Percentiles rank a stretch among this genome's conserved stretches.
Conservation (phyloP, 2,888 invertebrate species). For the Drosophila affinis region DNA sequence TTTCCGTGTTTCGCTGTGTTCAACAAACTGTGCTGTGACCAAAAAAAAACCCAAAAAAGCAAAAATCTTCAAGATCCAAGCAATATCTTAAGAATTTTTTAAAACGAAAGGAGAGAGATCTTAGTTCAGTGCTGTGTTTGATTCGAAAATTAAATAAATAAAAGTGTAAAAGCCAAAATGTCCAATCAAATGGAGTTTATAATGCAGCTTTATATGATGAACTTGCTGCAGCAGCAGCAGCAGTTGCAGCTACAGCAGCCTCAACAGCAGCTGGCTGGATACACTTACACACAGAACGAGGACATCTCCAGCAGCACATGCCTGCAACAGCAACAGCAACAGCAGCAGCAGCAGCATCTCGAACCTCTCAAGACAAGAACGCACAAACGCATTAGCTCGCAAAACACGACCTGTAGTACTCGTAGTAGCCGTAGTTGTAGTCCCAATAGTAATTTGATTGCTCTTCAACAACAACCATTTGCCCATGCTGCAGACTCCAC, state of each 20-base stretch:
- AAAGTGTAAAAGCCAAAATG: constrained; percentile 61
- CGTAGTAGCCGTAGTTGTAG: constrained; percentile 84
- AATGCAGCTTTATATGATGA: constrained; percentile 83
- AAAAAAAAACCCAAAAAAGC: constrained; percentile 29
- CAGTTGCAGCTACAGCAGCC: constrained; percentile 59
- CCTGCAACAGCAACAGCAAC: constrained; percentile 42
- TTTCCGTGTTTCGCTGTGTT: constrained; percentile 15
- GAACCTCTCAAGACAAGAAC: constrained; percentile 69
- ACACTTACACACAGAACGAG: constrained; percentile 64
- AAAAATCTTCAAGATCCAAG: constrained; percentile 43
- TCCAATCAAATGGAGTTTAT: constrained; percentile 82
- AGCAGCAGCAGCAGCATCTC: constrained; percentile 51
- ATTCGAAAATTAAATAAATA: constrained; percentile 6
- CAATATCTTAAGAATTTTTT: constrained; percentile 34
- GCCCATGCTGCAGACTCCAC: constrained; percentile 47
- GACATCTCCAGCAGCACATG: constrained; percentile 73
- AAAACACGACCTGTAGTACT: constrained; percentile 83
- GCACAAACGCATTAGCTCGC: constrained; percentile 78
- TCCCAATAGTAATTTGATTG: constrained; percentile 83
- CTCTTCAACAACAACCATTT: constrained; percentile 53
- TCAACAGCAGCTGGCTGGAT: constrained; percentile 42
- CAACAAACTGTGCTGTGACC: constrained; percentile 25
- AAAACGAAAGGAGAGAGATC: constrained; percentile 11
- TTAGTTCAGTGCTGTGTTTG: constrained; percentile 25
- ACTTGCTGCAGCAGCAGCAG: constrained; percentile 81